Percentiles rank a stretch among this genome's conserved stretches.
phyloP scores from a whole-genome alignment of 2,113 vertebrate genomes.

The Archilochus colubris region DNA sequence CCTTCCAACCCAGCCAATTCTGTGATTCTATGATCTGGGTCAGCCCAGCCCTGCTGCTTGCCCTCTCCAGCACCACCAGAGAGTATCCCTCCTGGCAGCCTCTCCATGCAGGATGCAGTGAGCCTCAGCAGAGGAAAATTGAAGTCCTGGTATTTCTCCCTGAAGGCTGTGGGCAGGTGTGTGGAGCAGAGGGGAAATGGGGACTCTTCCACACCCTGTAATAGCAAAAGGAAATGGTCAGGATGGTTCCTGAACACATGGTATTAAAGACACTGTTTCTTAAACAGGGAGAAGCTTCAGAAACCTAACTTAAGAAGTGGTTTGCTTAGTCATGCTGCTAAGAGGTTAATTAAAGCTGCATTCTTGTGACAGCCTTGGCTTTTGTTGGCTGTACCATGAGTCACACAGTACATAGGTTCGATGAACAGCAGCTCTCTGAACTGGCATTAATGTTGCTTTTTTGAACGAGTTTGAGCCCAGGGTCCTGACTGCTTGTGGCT shows the following conservation, averaged over 20 bases:
- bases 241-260: not conserved
- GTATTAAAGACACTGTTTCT: not conserved
- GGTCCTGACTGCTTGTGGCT: not conserved
- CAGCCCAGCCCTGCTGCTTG: not conserved
- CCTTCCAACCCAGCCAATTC: no score
- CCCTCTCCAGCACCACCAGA: accelerated
- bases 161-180: not conserved
- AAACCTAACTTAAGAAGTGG: not conserved
- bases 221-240: not conserved
- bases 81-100: not conserved
- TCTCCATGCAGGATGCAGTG: accelerated
- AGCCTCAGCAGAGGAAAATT: not conserved
- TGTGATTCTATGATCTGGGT: not conserved
- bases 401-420: not conserved
- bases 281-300: not conserved
- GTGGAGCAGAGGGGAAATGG: not conserved
- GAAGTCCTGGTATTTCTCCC: not conserved
- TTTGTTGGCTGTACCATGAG: not conserved
- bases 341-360: not conserved
- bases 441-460: not conserved
- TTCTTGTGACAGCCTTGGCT: not conserved
- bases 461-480: not conserved
- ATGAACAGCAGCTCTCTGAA: not conserved
- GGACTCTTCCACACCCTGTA: not conserved
- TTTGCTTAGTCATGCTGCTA: constrained; percentile 38